A percentile compares a stretch with the other conserved stretches of the same genome.
Conservation (phyloP, 2,797 vertebrate genomes). For the Falco peregrinus region DNA sequence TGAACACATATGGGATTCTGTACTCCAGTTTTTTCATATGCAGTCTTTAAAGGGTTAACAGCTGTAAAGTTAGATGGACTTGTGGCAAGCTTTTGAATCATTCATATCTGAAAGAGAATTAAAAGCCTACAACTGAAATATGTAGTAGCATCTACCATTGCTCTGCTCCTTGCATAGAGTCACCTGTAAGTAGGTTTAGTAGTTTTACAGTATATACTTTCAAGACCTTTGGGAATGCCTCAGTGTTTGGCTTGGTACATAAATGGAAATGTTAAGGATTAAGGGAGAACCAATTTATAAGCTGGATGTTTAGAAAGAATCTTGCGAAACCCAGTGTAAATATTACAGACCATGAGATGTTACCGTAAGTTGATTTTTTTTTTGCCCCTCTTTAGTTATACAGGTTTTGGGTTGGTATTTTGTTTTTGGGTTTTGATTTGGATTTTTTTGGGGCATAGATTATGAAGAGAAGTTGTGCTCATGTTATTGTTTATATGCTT, state of each 20-base stretch:
- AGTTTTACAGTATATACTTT: constrained; percentile 74
- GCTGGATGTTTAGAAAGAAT: constrained; percentile 70
- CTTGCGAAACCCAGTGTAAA: constrained; percentile 79
- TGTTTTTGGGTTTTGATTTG: constrained; percentile 32
- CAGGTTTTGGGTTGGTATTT: constrained; percentile 64
- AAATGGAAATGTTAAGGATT: constrained; percentile 72
- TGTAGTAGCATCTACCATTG: constrained; percentile 74
- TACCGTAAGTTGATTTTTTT: constrained; percentile 72
- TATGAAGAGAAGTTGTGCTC: constrained; percentile 76
- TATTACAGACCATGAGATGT: constrained; percentile 76
- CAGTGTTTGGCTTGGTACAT: constrained; percentile 75
- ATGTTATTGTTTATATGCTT: constrained; percentile 81
- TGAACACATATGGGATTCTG: constrained; percentile 59
- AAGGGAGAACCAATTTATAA: constrained; percentile 66
- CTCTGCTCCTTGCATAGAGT: constrained; percentile 81
- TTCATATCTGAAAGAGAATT: constrained; percentile 70
- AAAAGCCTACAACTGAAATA: constrained; percentile 73
- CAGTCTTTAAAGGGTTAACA: constrained; percentile 82
- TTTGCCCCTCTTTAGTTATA: constrained; percentile 72
- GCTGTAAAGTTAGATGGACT: constrained; percentile 70
- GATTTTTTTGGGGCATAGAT: constrained; percentile 65
- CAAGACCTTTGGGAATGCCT: constrained; percentile 76
- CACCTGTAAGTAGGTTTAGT: constrained; percentile 75
- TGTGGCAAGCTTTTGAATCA: constrained; percentile 76
- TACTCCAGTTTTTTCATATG: constrained; percentile 59